Base-by-base conservation (phyloP, 2,113 vertebrate species). In the Coryphaenoides rupestris region DNA sequence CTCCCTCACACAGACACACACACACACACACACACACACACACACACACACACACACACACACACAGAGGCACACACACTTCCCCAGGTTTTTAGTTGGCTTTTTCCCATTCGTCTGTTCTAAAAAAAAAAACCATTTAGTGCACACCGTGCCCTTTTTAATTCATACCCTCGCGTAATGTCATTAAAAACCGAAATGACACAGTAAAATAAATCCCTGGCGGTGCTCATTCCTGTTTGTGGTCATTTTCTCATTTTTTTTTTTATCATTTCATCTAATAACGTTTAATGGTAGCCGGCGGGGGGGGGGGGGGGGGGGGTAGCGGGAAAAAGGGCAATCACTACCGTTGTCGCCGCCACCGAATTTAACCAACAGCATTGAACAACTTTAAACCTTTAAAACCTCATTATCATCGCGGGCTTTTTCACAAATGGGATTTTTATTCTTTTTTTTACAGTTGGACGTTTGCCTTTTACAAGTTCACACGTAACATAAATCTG, bases 161-260 rank as follows among this genome's bases (percentile, higher is more conserved):
- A 84, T 81, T 79, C 76, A 68, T 63, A 65, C 68, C 65, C 74
- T 79, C 84, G 86, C 85, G 86, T 81, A 72, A 79, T 75, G 76
- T 61, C 74, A 80, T 80, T 82, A 58, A 80, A n/a, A 86, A 77
- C 61, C 58, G 57, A 78, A 79, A 74, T 65, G 56, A 60, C 63
- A 80, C 68, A 69, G 76, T 77, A 81, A 81, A 84, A 83, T 80
- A 84, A 70, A 65, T 21, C 40, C 6, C 62, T 50, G 56, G 57
- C 60, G 58, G 33, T 54, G 75, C 65, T 76, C 58, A 64, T 65
- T 76, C 62, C 33, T 58, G 58, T 73, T 68, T 61, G 68, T 3
- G n/a, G 52, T 19, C n/a, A 19, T 55, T 55, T 55, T 21, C 19
- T 52, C 17, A n/a, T 52, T 16, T 55, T 55, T 55, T 2, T 2